These are phyloP conservation scores for Tachystola acroxantha DNA, from an alignment of 2,888 invertebrate species.

Conservation along the genomic window DNA sequence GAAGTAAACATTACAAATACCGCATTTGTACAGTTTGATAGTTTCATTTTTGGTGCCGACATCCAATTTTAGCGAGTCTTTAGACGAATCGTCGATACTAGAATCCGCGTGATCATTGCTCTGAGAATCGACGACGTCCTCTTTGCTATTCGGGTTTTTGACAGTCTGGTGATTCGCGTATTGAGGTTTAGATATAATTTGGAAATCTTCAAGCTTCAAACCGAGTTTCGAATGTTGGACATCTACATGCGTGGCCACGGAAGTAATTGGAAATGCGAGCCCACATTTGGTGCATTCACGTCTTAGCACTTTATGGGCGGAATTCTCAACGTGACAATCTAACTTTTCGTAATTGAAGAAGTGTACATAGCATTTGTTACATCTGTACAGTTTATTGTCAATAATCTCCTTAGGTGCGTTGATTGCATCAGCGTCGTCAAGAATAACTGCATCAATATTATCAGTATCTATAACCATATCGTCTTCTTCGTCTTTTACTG, in stretches of 20 bases:
- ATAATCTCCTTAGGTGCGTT: neutral
- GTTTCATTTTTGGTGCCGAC: neutral
- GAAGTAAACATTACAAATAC: slow-evolving; percentile 43
- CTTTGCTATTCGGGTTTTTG: no score
- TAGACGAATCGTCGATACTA: neutral
- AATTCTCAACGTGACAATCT: neutral
- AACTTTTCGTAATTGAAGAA: neutral
- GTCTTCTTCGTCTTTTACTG: neutral
- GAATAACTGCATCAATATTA: neutral
- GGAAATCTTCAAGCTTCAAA: neutral
- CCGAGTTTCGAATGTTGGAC: neutral
- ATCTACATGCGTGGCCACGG: neutral
- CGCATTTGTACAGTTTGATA: slow-evolving; percentile 28
- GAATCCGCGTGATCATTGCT: slow-evolving; percentile 11
- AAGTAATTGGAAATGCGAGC: neutral
- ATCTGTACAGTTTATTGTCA: neutral
- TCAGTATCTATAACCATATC: no score
- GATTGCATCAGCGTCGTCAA: neutral
- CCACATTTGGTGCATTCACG: neutral
- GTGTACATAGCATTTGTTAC: neutral
- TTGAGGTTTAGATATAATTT: neutral
- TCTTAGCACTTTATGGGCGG: neutral
- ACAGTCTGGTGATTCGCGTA: no score
- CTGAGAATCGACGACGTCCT: no score
- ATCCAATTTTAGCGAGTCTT: neutral